Evolutionary conservation across 2,113 vertebrate genomes (phyloP).

Genomic region (Fulmarus glacialis): DNA sequence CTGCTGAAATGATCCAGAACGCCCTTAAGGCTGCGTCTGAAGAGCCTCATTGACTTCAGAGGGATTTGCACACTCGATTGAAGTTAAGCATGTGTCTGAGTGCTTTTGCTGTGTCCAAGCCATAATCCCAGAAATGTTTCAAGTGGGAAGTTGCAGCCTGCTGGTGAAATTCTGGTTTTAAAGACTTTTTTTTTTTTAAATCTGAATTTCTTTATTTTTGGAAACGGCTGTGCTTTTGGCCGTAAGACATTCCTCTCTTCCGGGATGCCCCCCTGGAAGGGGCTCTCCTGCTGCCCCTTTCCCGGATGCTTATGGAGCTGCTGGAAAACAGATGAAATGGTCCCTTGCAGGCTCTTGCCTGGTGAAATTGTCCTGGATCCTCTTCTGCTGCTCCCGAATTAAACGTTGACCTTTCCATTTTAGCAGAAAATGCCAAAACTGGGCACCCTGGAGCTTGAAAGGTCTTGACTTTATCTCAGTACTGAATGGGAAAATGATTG

Average conservation of each 20-base stretch:
- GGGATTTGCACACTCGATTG: background rate
- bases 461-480: background rate
- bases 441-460: no score
- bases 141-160: background rate
- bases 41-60: background rate
- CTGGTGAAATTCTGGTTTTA: background rate
- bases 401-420: background rate
- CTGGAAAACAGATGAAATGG: background rate
- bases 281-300: background rate
- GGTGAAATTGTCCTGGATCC: background rate
- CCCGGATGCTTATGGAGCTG: background rate
- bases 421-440: background rate
- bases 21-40: background rate
- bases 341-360: background rate
- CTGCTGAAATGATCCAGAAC: background rate
- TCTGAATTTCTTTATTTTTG: background rate
- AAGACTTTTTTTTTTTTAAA: background rate
- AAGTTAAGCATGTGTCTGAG: background rate
- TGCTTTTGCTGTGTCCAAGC: background rate
- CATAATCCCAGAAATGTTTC: background rate
- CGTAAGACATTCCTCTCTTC: background rate
- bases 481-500: background rate
- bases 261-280: background rate
- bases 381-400: background rate
- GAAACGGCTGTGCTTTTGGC: background rate